phyloP scores from a whole-genome alignment of 2,888 invertebrate species.

The Hipparchia semele region DNA sequence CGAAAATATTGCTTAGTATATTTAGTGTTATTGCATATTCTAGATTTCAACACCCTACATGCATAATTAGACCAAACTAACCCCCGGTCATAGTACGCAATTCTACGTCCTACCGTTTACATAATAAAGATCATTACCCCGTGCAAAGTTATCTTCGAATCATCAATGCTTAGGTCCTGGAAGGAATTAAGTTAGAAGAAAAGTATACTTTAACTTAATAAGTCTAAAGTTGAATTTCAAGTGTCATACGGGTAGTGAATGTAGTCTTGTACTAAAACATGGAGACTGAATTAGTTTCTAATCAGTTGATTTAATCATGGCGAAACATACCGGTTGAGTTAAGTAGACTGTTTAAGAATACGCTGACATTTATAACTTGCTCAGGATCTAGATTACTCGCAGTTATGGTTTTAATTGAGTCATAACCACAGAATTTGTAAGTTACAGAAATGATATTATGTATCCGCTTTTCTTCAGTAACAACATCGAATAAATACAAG shows the following conservation, averaged over 20 bases:
- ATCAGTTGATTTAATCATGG: constrained; percentile 62
- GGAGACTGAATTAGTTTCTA: constrained; percentile 53
- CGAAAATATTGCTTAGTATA: constrained; percentile 20
- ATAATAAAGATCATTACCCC: constrained; percentile 29
- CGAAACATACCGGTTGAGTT: constrained; percentile 35
- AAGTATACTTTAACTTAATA: neutral
- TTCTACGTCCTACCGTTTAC: constrained; percentile 23
- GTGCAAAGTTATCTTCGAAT: constrained; percentile 12
- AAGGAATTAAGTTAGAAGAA: neutral
- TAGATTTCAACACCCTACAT: constrained; percentile 47
- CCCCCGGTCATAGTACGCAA: constrained; percentile 24
- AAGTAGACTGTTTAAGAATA: constrained; percentile 18
- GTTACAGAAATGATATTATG: too few relatives aligned
- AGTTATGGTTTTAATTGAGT: constrained; percentile 15
- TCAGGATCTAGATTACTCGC: neutral
- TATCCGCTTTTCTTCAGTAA: too few relatives aligned
- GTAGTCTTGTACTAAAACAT: constrained; percentile 35
- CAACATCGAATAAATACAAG: neutral
- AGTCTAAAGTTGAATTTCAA: constrained; percentile 15
- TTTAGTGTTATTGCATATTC: constrained; percentile 38
- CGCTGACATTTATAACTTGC: constrained; percentile 14
- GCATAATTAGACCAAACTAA: constrained; percentile 43
- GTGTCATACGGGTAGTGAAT: neutral
- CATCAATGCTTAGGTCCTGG: constrained; percentile 20
- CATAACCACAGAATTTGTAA: neutral